Evolutionary conservation across 2,888 invertebrate species (phyloP).

Genomic region (Temnothorax ravouxi): DNA sequence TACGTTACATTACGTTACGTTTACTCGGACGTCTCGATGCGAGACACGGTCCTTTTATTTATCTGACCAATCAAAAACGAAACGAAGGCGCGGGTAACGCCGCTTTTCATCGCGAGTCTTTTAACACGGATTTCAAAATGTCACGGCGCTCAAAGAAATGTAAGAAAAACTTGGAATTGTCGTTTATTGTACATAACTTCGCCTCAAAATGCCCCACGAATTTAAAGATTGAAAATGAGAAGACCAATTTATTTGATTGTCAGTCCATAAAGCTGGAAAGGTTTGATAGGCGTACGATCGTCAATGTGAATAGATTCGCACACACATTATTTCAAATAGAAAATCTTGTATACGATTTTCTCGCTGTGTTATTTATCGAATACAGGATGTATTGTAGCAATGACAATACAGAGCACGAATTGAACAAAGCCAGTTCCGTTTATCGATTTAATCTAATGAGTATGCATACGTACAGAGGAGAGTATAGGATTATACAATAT

Average conservation of each 20-base stretch:
- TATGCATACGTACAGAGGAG: not conserved
- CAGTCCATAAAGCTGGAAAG: not conserved
- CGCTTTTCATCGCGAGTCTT: slow-evolving; percentile 17
- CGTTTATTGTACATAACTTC: not conserved
- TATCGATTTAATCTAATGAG: slow-evolving; percentile 41
- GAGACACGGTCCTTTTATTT: slow-evolving; percentile 75
- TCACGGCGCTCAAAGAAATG: not conserved
- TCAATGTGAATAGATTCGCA: not conserved
- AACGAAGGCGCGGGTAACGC: slow-evolving; percentile 17
- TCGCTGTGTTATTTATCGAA: not conserved
- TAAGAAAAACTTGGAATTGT: not conserved
- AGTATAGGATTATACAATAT: slow-evolving; percentile 25
- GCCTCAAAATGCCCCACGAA: not conserved
- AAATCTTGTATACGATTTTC: slow-evolving; percentile 1
- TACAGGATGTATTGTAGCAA: not conserved
- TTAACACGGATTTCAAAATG: slow-evolving; percentile 3
- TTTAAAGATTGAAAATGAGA: not conserved
- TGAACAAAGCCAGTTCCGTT: slow-evolving; percentile 24
- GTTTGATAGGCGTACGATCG: not conserved
- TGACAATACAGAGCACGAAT: not conserved
- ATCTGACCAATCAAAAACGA: slow-evolving; percentile 68
- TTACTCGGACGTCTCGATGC: slow-evolving; percentile 58
- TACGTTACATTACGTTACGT: slow-evolving; percentile 73
- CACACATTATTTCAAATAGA: not conserved
- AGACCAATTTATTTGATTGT: not conserved